phyloP scores from a whole-genome alignment of 1,140 invertebrate genomes.

The Cydia splendana region DNA sequence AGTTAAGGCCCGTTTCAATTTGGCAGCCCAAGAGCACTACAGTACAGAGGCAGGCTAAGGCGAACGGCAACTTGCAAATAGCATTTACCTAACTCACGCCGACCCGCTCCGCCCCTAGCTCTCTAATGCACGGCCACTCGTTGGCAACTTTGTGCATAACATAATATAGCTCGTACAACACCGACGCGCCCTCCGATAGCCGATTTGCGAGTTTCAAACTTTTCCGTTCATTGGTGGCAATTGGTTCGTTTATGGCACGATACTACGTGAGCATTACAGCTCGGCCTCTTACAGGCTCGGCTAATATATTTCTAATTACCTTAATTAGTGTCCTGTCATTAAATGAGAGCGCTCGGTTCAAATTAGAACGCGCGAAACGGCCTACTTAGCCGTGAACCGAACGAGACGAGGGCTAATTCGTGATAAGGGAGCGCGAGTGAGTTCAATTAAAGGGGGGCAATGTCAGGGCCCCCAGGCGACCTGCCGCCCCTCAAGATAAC shows the following conservation, averaged over 20 bases:
- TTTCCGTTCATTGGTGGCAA: conserved; percentile 36
- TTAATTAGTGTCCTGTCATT: conserved; percentile 69
- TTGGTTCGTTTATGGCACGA: conserved; percentile 38
- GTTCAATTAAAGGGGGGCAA: conserved; percentile 61
- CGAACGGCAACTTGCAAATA: conserved; percentile 69
- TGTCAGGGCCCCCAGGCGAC: conserved; percentile 52
- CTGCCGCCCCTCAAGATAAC: conserved; percentile 51
- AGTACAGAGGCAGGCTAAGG: conserved; percentile 43
- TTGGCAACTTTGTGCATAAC: conserved; percentile 45
- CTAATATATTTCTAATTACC: conserved; percentile 68
- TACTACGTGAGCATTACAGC: conserved; percentile 36
- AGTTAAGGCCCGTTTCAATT: conserved; percentile 68
- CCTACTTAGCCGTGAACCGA: conserved; percentile 66
- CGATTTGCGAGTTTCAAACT: conserved; percentile 31
- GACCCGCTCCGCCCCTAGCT: conserved; percentile 39
- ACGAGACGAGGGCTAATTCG: conserved; percentile 68
- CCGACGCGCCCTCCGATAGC: conserved; percentile 31
- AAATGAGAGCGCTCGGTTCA: conserved; percentile 62
- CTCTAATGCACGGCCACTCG: conserved; percentile 45
- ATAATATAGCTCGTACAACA: conserved; percentile 44
- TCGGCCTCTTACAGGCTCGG: conserved; percentile 37
- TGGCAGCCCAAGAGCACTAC: conserved; percentile 61
- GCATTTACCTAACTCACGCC: conserved; percentile 52
- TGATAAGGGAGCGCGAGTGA: conserved; percentile 65
- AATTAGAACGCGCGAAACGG: conserved; percentile 66